Conservation (phyloP, 2,113 vertebrate species). For the Phalacrocorax aristotelis region DNA sequence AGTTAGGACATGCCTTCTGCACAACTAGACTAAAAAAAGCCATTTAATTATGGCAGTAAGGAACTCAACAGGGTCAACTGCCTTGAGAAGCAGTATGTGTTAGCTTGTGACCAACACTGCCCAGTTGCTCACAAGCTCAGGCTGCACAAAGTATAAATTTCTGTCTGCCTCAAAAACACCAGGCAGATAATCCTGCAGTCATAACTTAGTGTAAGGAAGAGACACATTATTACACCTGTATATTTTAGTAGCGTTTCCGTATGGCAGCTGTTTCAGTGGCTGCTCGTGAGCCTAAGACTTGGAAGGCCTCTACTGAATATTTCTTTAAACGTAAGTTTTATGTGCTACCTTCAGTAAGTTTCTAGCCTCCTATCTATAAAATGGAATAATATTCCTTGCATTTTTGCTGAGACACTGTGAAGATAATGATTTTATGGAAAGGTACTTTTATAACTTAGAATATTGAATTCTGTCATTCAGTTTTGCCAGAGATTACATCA, state of each 20-base stretch:
- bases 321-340: not conserved
- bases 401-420: not conserved
- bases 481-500: not conserved
- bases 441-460: not conserved
- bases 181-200: not conserved
- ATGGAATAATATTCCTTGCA: not conserved
- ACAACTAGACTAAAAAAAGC: not conserved
- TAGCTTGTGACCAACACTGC: not conserved
- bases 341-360: not conserved
- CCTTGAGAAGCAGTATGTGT: not conserved
- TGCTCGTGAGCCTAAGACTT: not conserved
- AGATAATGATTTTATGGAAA: not conserved
- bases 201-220: not conserved
- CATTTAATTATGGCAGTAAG: slow-evolving; percentile 26
- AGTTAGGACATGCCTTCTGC: not conserved
- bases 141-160: not conserved
- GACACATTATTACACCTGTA: not conserved
- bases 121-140: not conserved
- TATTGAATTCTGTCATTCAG: slow-evolving; percentile 23
- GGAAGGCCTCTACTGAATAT: not conserved
- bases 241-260: not conserved
- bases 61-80: not conserved
- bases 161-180: not conserved
- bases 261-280: not conserved
- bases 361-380: not conserved